Conservation (phyloP, 2,797 vertebrate genomes). For the Pogonophryne albipinna region DNA sequence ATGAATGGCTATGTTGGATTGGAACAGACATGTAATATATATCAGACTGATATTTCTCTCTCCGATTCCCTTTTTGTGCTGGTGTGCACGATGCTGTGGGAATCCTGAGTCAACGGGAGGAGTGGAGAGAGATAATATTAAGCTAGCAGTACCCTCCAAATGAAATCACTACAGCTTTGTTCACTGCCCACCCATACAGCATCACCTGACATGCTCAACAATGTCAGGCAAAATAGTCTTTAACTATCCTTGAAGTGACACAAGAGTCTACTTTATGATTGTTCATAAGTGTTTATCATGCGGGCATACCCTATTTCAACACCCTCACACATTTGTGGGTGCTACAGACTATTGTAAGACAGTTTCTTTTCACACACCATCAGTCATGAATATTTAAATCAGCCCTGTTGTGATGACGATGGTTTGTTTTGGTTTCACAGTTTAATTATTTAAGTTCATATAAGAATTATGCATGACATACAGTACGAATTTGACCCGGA, state of each 20-base stretch:
- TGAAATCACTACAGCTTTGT: conserved; percentile 22
- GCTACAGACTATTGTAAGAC: neutral
- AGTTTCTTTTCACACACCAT: neutral
- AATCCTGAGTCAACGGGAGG: conserved; percentile 52
- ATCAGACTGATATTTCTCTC: conserved; percentile 80
- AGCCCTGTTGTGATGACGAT: neutral
- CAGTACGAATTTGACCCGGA: no score
- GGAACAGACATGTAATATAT: conserved; percentile 89
- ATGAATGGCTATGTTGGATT: conserved; percentile 86
- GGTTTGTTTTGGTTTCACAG: neutral
- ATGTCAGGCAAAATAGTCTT: neutral
- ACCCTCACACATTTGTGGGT: neutral
- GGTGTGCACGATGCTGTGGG: conserved; percentile 46
- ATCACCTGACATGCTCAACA: neutral
- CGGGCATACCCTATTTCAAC: neutral
- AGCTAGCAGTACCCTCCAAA: conserved; percentile 13
- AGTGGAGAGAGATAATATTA: conserved; percentile 40
- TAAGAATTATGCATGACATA: no score
- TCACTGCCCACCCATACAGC: neutral
- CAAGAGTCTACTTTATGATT: neutral
- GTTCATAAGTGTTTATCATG: neutral
- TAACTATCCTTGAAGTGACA: neutral
- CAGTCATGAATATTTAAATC: conserved; percentile 5
- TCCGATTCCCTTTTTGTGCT: conserved; percentile 31
- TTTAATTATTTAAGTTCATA: neutral